Percentiles rank a stretch among this genome's conserved stretches.
Evolutionary conservation across 1,140 invertebrate species (phyloP).

Genomic region (Apocrypta bakeri): DNA sequence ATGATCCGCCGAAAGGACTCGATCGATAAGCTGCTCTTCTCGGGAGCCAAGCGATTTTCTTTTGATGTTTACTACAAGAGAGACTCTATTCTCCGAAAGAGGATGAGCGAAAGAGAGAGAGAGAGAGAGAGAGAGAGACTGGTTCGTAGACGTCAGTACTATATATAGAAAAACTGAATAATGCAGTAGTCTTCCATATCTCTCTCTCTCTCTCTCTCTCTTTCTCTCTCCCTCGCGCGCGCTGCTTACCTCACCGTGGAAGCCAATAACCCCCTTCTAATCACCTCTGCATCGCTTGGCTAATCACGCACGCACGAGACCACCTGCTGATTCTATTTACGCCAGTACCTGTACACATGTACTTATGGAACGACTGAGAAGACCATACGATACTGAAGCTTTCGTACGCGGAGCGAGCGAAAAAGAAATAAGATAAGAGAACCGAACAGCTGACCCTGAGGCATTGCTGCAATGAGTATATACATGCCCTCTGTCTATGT

Average conservation of each 20-base stretch:
- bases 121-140: no score
- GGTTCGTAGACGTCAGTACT: background rate
- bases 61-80: background rate
- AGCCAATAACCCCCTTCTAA: background rate
- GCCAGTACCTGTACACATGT: background rate
- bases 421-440: no score
- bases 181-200: background rate
- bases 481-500: background rate
- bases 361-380: no score
- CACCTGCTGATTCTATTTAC: constrained; percentile 1
- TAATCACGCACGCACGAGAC: background rate
- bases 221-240: no score
- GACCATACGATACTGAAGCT: no score
- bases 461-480: background rate
- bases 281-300: background rate
- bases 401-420: no score
- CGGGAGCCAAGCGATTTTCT: no score
- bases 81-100: background rate
- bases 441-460: background rate
- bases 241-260: no score
- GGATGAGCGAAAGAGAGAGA: no score
- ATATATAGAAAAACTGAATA: background rate
- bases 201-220: no score
- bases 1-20: background rate
- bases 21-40: background rate